Evolutionary conservation across 2,888 invertebrate species (phyloP), one percentile per base, ranked within the genome.

Genomic region (Parnassius orleans): DNA sequence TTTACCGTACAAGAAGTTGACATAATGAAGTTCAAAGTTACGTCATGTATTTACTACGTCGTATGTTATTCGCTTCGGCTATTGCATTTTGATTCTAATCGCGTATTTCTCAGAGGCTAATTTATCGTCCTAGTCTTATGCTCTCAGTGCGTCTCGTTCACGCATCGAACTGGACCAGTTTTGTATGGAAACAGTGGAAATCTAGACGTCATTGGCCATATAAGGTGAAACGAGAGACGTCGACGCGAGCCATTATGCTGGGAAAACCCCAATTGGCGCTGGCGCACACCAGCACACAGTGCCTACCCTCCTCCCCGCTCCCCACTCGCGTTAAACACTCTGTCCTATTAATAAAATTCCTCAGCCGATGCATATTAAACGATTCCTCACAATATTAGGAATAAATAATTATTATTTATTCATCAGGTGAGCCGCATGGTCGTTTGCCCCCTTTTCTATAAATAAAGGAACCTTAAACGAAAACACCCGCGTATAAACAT

Each of bases 241-340:
- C 69, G 66, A 69, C 75, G 76, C 72, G 77, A 80, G 79, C 78
- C 83, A 79, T 87, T 89, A 86, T 71, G 78, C 77, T 90, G 88
- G 92, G 91, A 91, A 92, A 92, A 90, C 90, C 91, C 91, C 83
- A 86, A 66, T 67, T 65, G 60, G 69, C 72, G 72, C 60, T 68
- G 71, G 69, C 71, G 59, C 66, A 68, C 61, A 68, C 57, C 71
- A 60, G 65, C 64, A 65, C 64, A 65, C 64, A 60, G 68, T 69
- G 68, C 71, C 68, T 69, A 61, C 70, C 65, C 65, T 63, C 65
- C 56, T 66, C 57, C 51, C 54, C 57, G 62, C 65, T 68, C 67
- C 68, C 69, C 65, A 64, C 55, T 47, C 63, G 46, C 63, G 48
- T 48, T 14, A n/a, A 14, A 66, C 66, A 51, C 65, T 62, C 53